These are phyloP conservation scores for Schizopygopsis pylzovi DNA, from an alignment of 2,797 vertebrate genomes.

Conservation along the genomic window DNA sequence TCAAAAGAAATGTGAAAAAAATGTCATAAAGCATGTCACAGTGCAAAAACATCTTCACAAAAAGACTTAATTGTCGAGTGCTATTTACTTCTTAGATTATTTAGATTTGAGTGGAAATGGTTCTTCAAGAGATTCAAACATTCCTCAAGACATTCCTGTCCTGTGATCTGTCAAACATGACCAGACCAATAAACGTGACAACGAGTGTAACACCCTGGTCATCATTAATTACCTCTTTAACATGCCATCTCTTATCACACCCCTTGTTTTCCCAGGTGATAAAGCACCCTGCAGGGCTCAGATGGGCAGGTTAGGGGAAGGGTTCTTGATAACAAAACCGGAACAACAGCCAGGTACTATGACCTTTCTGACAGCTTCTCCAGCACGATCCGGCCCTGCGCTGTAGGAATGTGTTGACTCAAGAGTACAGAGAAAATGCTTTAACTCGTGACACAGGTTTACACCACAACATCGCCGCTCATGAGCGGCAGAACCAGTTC, in stretches of 20 bases:
- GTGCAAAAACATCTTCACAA: neutral
- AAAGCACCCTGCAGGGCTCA: neutral
- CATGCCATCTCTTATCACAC: conserved; percentile 1
- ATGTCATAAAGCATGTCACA: neutral
- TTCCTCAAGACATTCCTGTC: conserved; percentile 10
- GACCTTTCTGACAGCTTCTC: conserved; percentile 17
- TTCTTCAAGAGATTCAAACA: neutral
- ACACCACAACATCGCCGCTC: conserved; percentile 37
- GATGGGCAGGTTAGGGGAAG: conserved; percentile 38
- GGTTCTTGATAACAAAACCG: conserved; percentile 45
- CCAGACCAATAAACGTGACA: neutral
- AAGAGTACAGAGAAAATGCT: conserved; percentile 22
- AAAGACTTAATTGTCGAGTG: neutral
- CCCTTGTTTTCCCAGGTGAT: conserved; percentile 27
- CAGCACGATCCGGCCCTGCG: neutral
- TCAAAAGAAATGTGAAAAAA: neutral
- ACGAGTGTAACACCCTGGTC: neutral
- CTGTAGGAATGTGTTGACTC: conserved; percentile 8
- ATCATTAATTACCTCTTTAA: neutral
- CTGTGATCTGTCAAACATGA: neutral
- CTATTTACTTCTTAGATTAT: neutral
- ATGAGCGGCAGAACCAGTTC: conserved; percentile 58
- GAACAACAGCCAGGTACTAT: conserved; percentile 1
- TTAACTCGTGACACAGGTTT: conserved; percentile 37
- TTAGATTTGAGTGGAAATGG: neutral